Percentiles rank a stretch among this genome's conserved stretches.
These are phyloP conservation scores for Scaptomyza cyrtandrae DNA, from an alignment of 2,888 invertebrate species.

Conservation along the genomic window DNA sequence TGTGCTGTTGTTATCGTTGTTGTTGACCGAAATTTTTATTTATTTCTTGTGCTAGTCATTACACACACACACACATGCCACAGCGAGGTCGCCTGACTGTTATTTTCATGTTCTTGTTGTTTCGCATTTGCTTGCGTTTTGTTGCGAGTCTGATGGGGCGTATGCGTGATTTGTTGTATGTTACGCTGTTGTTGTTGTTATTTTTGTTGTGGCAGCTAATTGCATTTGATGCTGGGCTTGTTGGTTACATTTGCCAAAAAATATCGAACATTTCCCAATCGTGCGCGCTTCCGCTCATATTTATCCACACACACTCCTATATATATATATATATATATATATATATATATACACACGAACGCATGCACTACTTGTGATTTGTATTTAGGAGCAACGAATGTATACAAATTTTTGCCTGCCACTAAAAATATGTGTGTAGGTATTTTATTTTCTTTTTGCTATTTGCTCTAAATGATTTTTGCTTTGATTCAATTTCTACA, in stretches of 20 bases:
- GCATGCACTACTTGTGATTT: slow-evolving; percentile 35
- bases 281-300: slow-evolving; percentile 50
- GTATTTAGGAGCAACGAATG: slow-evolving; percentile 75
- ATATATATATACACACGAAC: slow-evolving; percentile 40
- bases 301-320: slow-evolving; percentile 22
- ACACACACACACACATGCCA: slow-evolving; percentile 46
- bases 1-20: slow-evolving; percentile 35
- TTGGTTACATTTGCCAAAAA: slow-evolving; percentile 49
- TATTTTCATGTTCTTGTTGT: slow-evolving; percentile 34
- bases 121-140: slow-evolving; percentile 13
- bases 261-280: slow-evolving; percentile 53
- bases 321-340: slow-evolving; percentile 43
- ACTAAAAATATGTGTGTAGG: slow-evolving; percentile 70
- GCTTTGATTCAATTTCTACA: slow-evolving; percentile 65
- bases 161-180: slow-evolving; percentile 10
- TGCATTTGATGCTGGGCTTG: slow-evolving; percentile 34
- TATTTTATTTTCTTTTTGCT: slow-evolving; percentile 46
- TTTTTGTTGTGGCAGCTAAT: slow-evolving; percentile 41
- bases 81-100: slow-evolving; percentile 55
- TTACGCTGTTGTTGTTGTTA: slow-evolving; percentile 22
- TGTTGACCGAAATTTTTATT: slow-evolving; percentile 57
- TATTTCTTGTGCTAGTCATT: slow-evolving; percentile 75
- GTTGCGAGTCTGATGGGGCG: background rate
- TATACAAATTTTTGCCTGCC: slow-evolving; percentile 70
- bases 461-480: slow-evolving; percentile 67